These are phyloP conservation scores for Lethrus apterus DNA, from an alignment of 1,140 invertebrate species.

Conservation along the genomic window DNA sequence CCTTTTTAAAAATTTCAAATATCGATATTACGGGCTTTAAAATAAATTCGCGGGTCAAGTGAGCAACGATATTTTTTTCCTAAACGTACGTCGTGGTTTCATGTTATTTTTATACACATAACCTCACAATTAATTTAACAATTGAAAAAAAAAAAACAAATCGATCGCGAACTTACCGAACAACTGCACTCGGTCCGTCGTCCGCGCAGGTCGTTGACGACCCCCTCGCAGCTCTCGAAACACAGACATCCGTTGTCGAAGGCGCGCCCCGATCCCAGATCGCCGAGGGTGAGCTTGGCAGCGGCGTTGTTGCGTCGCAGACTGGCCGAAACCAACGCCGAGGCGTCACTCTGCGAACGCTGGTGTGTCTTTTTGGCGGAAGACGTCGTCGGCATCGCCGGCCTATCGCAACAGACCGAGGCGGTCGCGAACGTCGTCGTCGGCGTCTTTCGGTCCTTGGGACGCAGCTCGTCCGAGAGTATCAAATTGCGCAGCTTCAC, in stretches of 20 bases:
- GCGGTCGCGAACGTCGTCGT: slow-evolving; percentile 12
- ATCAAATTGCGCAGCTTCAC: slow-evolving; percentile 83
- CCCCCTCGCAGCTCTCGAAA: slow-evolving; percentile 53
- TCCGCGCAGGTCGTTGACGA: slow-evolving; percentile 67
- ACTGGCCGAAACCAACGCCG: slow-evolving; percentile 40
- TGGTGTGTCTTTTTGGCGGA: slow-evolving; percentile 59
- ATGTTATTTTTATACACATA: too few species aligned
- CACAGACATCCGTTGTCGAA: slow-evolving; percentile 96
- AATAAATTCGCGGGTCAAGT: too few species aligned
- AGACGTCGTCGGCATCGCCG: slow-evolving; percentile 36
- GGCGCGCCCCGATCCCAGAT: slow-evolving; percentile 85
- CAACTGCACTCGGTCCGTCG: slow-evolving; percentile 66
- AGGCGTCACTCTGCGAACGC: slow-evolving; percentile 84
- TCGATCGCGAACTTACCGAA: slow-evolving; percentile 52
- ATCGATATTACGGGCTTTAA: too few species aligned
- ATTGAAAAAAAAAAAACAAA: background rate
- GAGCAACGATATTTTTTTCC: too few species aligned
- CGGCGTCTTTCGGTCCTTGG: slow-evolving; percentile 30
- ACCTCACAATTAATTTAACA: background rate
- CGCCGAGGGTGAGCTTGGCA: slow-evolving; percentile 69
- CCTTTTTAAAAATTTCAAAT: too few species aligned
- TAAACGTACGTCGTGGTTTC: too few species aligned
- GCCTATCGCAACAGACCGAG: slow-evolving; percentile 22
- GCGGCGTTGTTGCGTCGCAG: slow-evolving; percentile 40
- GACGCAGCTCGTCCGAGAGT: slow-evolving; percentile 77